A percentile compares a stretch with the other conserved stretches of the same genome.
Conservation (phyloP, 2,797 vertebrate genomes). For the Heliangelus exortis region DNA sequence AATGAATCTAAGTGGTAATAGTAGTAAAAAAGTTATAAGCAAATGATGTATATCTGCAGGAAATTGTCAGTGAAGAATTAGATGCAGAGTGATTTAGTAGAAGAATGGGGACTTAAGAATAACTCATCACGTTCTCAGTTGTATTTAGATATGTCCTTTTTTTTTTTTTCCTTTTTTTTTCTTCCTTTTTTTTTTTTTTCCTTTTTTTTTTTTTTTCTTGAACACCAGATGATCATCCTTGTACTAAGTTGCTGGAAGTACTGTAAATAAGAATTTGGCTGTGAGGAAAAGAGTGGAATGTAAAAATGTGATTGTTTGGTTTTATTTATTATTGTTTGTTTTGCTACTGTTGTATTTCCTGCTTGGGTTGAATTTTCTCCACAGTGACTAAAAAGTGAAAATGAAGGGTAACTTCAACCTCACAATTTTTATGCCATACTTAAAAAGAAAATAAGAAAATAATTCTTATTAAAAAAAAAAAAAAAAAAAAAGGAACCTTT, state of each 20-base stretch:
- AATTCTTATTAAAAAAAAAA: background rate
- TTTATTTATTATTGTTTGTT: background rate
- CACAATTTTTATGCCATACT: background rate
- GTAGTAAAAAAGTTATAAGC: background rate
- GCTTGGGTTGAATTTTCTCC: background rate
- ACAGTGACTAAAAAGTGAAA: background rate
- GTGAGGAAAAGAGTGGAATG: background rate
- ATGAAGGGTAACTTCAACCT: background rate
- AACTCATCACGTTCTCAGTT: background rate
- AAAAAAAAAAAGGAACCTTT: background rate
- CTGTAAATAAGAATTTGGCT: background rate
- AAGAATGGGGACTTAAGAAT: background rate
- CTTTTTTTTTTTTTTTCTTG: background rate
- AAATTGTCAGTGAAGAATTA: background rate
- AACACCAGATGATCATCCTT: background rate
- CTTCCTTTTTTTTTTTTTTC: background rate
- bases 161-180: background rate
- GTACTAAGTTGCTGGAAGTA: background rate
- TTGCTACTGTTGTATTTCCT: background rate
- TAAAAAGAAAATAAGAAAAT: background rate
- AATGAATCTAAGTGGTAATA: background rate
- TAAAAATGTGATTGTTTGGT: background rate
- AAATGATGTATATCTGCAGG: background rate
- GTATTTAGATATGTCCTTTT: background rate
- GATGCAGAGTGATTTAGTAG: background rate